Evolutionary conservation across 1,140 invertebrate species (phyloP).

Genomic region (Bradysia coprophila): DNA sequence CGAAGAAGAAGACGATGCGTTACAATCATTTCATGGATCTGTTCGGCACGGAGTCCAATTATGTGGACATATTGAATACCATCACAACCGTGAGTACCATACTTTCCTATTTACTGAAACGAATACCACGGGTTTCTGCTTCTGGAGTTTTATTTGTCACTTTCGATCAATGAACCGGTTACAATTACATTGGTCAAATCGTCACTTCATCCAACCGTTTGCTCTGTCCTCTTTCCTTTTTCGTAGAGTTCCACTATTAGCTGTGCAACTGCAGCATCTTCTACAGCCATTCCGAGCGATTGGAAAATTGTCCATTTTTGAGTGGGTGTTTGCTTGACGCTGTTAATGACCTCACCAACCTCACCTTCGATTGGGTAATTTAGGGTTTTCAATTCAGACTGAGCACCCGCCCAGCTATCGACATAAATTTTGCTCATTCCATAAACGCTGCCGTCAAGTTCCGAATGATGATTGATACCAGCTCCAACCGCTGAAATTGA

Average conservation of each 20-base stretch:
- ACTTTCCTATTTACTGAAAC: too few relatives aligned
- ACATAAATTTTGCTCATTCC: conserved; percentile 16
- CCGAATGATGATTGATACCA: conserved; percentile 19
- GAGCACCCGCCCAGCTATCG: conserved; percentile 20
- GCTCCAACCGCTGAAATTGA: conserved; percentile 25
- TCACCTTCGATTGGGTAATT: conserved; percentile 18
- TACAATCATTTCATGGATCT: conserved; percentile 80
- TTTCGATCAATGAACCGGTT: too few relatives aligned
- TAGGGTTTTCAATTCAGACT: conserved; percentile 17
- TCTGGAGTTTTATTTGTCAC: too few relatives aligned
- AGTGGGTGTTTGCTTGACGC: background rate
- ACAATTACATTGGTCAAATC: too few relatives aligned
- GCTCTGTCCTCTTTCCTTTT: too few relatives aligned
- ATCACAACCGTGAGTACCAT: conserved; percentile 80
- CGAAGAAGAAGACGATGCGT: conserved; percentile 41
- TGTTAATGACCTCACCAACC: conserved; percentile 19
- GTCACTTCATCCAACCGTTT: too few relatives aligned
- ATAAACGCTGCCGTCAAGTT: conserved; percentile 23
- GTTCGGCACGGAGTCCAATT: conserved; percentile 91
- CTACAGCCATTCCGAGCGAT: conserved; percentile 17
- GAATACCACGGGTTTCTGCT: too few relatives aligned
- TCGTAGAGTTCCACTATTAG: too few relatives aligned
- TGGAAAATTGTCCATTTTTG: conserved; percentile 12
- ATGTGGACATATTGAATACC: conserved; percentile 84
- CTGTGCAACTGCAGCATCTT: conserved; percentile 16